Conservation (phyloP, 2,113 vertebrate species). For the Typhlomys cinereus region DNA sequence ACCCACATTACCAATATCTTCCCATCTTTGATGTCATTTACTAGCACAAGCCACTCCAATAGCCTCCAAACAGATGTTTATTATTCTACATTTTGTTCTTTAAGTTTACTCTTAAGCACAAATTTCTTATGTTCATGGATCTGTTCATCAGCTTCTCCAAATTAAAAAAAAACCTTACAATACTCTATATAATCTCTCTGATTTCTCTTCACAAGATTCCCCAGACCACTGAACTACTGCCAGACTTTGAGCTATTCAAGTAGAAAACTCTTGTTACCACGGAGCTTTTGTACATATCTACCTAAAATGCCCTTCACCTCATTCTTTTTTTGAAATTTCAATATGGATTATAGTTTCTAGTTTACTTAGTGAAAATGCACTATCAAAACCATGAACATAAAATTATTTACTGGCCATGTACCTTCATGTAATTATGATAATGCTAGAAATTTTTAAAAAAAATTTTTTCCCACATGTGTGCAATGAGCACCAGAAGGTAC, state of each 20-base stretch:
- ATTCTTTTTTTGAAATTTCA: constrained; percentile 34
- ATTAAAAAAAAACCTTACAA: background rate
- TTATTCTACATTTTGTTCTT: background rate
- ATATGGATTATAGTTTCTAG: background rate
- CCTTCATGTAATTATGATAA: background rate
- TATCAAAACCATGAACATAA: background rate
- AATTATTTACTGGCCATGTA: background rate
- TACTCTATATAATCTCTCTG: background rate
- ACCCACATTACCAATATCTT: background rate
- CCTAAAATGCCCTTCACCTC: background rate
- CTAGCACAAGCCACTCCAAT: background rate
- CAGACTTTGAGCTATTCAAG: background rate
- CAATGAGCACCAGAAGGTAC: no score
- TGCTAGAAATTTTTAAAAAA: background rate
- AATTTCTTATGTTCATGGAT: background rate
- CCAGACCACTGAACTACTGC: background rate
- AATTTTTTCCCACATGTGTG: no score
- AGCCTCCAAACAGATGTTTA: background rate
- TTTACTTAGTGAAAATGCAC: constrained; percentile 31
- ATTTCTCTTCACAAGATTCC: background rate
- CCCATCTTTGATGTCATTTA: background rate
- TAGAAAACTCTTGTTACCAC: background rate
- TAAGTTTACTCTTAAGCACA: constrained; percentile 26
- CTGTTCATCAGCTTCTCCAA: background rate
- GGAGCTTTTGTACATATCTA: background rate